phyloP scores from a whole-genome alignment of 2,113 vertebrate genomes.

The Ageneiosus marmoratus region DNA sequence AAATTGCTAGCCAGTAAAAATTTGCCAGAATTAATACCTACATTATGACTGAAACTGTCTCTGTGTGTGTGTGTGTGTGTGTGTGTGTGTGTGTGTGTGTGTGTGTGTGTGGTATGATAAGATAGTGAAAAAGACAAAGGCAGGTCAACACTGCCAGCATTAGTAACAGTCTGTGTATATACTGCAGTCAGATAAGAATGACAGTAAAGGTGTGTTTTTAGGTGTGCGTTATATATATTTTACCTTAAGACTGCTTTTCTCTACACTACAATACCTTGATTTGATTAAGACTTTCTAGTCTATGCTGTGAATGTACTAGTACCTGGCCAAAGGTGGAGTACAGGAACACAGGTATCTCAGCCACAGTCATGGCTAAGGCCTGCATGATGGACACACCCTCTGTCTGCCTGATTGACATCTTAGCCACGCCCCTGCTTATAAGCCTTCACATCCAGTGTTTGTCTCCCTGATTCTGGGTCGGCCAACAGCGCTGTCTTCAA shows the following conservation, averaged over 20 bases:
- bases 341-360: conserved; percentile 95
- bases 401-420: conserved; percentile 84
- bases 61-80: not conserved
- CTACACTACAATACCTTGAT: too few relatives aligned
- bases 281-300: too few relatives aligned
- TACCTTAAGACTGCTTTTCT: too few relatives aligned
- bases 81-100: not conserved
- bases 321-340: conserved; percentile 97
- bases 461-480: conserved; percentile 6
- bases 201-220: not conserved
- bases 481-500: not conserved
- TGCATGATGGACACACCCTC: conserved; percentile 92
- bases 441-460: conserved; percentile 48
- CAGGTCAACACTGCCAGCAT: not conserved
- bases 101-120: not conserved
- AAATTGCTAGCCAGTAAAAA: too few relatives aligned
- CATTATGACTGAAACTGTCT: not conserved
- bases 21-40: not conserved
- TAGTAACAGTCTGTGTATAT: too few relatives aligned
- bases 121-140: not conserved
- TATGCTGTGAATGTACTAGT: conserved; percentile 35
- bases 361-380: conserved; percentile 96
- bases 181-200: too few relatives aligned
- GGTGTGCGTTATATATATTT: too few relatives aligned
- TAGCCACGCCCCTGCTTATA: conserved; percentile 41